Conservation (phyloP, 53 echinoderm and acorn worm species). For the Luidia sarsii region DNA sequence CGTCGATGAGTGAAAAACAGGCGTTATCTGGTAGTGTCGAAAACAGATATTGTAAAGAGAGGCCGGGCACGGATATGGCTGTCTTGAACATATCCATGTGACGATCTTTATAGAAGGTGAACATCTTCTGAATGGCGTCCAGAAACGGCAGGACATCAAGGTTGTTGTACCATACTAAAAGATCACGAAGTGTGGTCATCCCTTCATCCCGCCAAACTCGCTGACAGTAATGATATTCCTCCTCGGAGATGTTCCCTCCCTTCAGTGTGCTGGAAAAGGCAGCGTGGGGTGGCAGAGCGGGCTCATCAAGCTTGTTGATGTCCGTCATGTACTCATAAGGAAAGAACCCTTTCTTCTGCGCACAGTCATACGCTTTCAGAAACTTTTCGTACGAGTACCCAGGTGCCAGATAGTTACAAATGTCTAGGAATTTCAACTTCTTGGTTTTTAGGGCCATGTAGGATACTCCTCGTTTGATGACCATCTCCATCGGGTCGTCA, state of each 20-base stretch:
- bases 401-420: slow-evolving; percentile 31
- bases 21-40: slow-evolving; percentile 9
- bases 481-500: background rate
- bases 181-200: slow-evolving; percentile 32
- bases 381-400: slow-evolving; percentile 50
- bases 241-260: slow-evolving; percentile 5
- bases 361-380: slow-evolving; percentile 24
- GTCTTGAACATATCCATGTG: slow-evolving; percentile 35
- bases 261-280: slow-evolving; percentile 36
- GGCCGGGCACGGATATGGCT: slow-evolving; percentile 39
- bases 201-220: slow-evolving; percentile 39
- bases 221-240: slow-evolving; percentile 31
- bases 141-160: slow-evolving; percentile 55
- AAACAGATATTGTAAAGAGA: slow-evolving; percentile 37
- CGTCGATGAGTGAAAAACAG: background rate
- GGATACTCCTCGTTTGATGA: slow-evolving; percentile 16
- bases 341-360: slow-evolving; percentile 19
- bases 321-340: slow-evolving; percentile 47
- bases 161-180: slow-evolving; percentile 62
- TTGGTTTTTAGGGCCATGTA: slow-evolving; percentile 32
- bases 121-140: slow-evolving; percentile 34
- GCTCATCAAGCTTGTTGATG: background rate
- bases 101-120: slow-evolving; percentile 4
- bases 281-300: slow-evolving; percentile 29
- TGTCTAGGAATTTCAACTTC: slow-evolving; percentile 42